These are phyloP conservation scores for Acipenser ruthenus DNA, from an alignment of 2,797 vertebrate species.

Conservation along the genomic window DNA sequence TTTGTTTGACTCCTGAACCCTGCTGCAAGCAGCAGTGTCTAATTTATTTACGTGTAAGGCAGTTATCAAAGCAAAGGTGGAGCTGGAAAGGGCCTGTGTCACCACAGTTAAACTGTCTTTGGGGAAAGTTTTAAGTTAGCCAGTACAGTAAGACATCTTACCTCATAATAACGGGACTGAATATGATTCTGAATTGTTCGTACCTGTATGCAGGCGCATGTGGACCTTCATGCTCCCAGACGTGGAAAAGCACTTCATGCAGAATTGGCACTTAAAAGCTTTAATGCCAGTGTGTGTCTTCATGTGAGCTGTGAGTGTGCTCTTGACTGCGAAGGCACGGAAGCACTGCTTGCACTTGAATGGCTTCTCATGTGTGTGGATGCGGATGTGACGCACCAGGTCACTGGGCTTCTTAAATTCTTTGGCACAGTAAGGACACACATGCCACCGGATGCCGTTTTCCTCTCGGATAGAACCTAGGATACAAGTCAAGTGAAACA, in stretches of 20 bases:
- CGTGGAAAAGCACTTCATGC: conserved; percentile 96
- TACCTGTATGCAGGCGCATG: conserved; percentile 93
- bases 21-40: too few species aligned
- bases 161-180: too few species aligned
- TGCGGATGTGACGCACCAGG: conserved; percentile 93
- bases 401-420: conserved; percentile 98
- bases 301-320: conserved; percentile 94
- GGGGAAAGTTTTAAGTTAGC: too few species aligned
- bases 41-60: too few species aligned
- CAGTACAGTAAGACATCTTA: too few species aligned
- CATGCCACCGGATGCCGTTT: conserved; percentile 91
- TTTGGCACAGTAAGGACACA: conserved; percentile 91
- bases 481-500: too few species aligned
- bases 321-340: conserved; percentile 94
- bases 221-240: conserved; percentile 98
- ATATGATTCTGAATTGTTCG: too few species aligned
- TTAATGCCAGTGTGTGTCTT: conserved; percentile 97
- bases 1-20: too few species aligned
- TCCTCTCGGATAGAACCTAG: conserved; percentile 88
- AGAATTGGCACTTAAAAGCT: conserved; percentile 90
- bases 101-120: too few species aligned
- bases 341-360: conserved; percentile 98
- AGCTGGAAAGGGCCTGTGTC: too few species aligned
- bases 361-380: conserved; percentile 97
- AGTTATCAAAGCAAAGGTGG: too few species aligned